Percentiles rank a stretch among this genome's conserved stretches.
phyloP scores from a whole-genome alignment of 2,888 invertebrate genomes.

The Limnephilus lunatus region DNA sequence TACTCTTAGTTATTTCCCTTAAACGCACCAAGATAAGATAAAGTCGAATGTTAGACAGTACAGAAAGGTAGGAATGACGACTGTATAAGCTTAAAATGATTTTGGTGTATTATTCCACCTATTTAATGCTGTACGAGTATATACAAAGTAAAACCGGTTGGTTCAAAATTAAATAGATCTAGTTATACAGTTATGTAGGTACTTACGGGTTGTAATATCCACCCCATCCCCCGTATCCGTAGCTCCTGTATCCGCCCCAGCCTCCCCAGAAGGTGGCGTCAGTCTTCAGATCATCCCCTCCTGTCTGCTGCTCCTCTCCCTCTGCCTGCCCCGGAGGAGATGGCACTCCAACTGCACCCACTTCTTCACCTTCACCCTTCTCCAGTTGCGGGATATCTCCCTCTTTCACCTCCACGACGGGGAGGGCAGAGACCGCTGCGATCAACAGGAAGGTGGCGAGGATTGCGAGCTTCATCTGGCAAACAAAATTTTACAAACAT shows the following conservation, averaged over 20 bases:
- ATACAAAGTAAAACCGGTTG: too few species aligned
- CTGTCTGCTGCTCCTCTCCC: slow-evolving; percentile 66
- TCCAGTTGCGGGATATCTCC: slow-evolving; percentile 66
- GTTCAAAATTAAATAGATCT: too few species aligned
- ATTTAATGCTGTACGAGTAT: too few species aligned
- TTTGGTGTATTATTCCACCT: too few species aligned
- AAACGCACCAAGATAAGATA: too few species aligned
- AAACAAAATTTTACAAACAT: slow-evolving; percentile 7
- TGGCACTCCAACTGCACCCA: not conserved
- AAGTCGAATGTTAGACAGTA: too few species aligned
- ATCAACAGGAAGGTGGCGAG: slow-evolving; percentile 50
- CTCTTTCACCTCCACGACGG: slow-evolving; percentile 47
- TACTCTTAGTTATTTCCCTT: too few species aligned
- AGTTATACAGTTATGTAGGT: not conserved
- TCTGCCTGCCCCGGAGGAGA: not conserved
- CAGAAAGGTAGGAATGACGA: too few species aligned
- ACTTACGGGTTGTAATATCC: slow-evolving; percentile 68
- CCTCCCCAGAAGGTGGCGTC: slow-evolving; percentile 67
- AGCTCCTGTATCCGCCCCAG: slow-evolving; percentile 67
- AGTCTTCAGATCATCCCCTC: slow-evolving; percentile 66
- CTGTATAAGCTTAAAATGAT: too few species aligned
- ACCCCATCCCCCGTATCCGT: slow-evolving; percentile 53
- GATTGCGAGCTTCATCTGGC: slow-evolving; percentile 57
- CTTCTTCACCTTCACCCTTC: not conserved
- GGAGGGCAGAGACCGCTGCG: slow-evolving; percentile 52